A percentile compares a stretch with the other conserved stretches of the same genome.
Evolutionary conservation across 2,113 vertebrate genomes (phyloP).

Genomic region (Barnardius zonarius): DNA sequence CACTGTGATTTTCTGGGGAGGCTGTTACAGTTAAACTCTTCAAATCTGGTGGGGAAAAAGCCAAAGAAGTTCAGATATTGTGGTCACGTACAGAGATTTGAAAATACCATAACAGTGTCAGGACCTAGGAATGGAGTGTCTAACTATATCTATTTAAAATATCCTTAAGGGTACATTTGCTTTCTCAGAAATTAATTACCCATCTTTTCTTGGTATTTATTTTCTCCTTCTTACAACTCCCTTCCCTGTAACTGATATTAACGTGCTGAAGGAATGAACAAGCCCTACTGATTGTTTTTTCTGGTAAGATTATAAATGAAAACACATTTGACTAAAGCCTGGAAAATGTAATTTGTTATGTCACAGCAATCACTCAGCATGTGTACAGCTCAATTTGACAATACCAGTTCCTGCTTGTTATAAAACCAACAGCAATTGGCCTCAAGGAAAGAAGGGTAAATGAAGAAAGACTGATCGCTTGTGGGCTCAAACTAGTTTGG

Average conservation of each 20-base stretch:
- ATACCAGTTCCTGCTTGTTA: not conserved
- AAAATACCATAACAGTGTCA: not conserved
- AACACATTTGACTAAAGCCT: constrained; percentile 19
- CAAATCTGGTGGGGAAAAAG: not conserved
- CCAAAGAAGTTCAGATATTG: not conserved
- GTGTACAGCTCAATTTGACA: not conserved
- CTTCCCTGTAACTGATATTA: not conserved
- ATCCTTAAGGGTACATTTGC: not conserved
- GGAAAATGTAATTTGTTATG: constrained; percentile 29
- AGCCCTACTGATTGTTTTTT: not conserved
- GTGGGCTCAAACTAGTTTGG: not conserved
- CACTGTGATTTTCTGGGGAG: not conserved
- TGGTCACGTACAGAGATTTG: not conserved
- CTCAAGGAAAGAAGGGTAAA: not conserved
- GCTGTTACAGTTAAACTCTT: not conserved
- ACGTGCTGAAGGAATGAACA: not conserved
- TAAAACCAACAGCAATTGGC: not conserved
- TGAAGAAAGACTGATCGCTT: not conserved
- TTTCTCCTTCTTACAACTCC: not conserved
- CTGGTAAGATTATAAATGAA: not conserved
- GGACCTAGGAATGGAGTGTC: not conserved
- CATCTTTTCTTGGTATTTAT: not conserved
- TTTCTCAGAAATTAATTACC: constrained; percentile 10
- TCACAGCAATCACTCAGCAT: constrained; percentile 15
- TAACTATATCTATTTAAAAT: not conserved